Conservation (phyloP, 2,888 invertebrate genomes). For the Phrixothrix hirtus region DNA sequence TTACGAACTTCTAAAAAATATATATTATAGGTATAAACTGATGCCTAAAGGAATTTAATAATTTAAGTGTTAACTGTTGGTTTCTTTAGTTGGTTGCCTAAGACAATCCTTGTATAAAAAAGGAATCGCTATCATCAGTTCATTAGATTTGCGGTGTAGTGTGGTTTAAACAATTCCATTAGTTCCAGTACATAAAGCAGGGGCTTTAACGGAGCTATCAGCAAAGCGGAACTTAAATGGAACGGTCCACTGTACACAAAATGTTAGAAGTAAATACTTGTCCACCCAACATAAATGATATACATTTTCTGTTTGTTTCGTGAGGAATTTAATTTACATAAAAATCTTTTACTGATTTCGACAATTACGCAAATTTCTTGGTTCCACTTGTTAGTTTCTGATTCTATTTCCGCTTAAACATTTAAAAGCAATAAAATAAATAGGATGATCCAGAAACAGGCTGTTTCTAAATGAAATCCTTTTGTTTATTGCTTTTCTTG, state of each 20-base stretch:
- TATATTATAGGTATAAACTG: too few relatives aligned
- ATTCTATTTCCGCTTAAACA: background rate
- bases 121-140: conserved; percentile 41
- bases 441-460: background rate
- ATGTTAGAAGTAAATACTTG: conserved; percentile 8
- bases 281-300: background rate
- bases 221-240: conserved; percentile 32
- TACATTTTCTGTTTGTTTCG: background rate
- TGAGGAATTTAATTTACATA: background rate
- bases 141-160: conserved; percentile 51
- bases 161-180: conserved; percentile 51
- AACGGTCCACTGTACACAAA: conserved; percentile 16
- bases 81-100: conserved; percentile 2
- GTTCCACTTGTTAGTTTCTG: background rate
- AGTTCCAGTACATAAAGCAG: conserved; percentile 49
- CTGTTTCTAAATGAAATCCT: background rate
- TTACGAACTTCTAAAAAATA: too few relatives aligned
- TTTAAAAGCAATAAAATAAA: background rate
- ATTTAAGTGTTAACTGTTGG: too few relatives aligned
- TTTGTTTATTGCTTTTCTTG: background rate
- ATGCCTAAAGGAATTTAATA: too few relatives aligned
- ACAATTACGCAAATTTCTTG: background rate
- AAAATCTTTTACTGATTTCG: background rate
- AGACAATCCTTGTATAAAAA: background rate
- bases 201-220: conserved; percentile 43